A percentile compares a stretch with the other conserved stretches of the same genome.
phyloP scores from a whole-genome alignment of 2,113 vertebrate species.

The Chitala chitala region DNA sequence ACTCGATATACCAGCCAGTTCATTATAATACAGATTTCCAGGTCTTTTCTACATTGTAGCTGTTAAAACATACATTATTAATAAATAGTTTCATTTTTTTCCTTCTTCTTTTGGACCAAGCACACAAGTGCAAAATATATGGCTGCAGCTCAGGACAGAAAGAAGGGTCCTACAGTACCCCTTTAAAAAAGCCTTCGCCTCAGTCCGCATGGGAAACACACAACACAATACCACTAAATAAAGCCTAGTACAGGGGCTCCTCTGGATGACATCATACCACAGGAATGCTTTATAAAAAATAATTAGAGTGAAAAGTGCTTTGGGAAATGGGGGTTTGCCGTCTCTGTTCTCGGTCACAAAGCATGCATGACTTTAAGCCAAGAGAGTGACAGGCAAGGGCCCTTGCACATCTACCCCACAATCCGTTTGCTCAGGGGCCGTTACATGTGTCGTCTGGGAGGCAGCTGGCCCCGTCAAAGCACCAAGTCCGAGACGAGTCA shows the following conservation, averaged over 20 bases:
- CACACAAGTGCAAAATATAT: conserved; percentile 6
- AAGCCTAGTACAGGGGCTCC: conserved; percentile 41
- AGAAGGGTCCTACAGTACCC: conserved; percentile 21
- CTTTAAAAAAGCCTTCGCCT: conserved; percentile 30
- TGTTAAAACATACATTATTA: conserved; percentile 1
- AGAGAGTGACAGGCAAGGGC: conserved; percentile 40
- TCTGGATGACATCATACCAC: conserved; percentile 38
- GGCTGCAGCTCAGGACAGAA: not conserved
- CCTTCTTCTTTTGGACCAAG: not conserved
- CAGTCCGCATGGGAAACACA: conserved; percentile 41
- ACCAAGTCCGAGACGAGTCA: conserved; percentile 29
- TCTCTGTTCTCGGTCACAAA: conserved; percentile 37
- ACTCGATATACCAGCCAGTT: not conserved
- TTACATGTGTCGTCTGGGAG: conserved; percentile 29
- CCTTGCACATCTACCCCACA: conserved; percentile 24
- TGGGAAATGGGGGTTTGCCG: conserved; percentile 27
- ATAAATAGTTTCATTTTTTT: not conserved
- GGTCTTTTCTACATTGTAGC: not conserved
- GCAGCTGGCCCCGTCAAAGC: conserved; percentile 16
- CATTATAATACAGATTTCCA: not conserved
- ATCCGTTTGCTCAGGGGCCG: conserved; percentile 32
- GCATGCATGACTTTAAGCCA: conserved; percentile 37
- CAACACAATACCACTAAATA: conserved; percentile 37
- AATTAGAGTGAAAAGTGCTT: conserved; percentile 32
- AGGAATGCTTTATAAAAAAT: conserved; percentile 40